Percentiles rank a stretch among this genome's conserved stretches.
phyloP scores from a whole-genome alignment of 1,140 invertebrate species.

The Pogonus chalceus region DNA sequence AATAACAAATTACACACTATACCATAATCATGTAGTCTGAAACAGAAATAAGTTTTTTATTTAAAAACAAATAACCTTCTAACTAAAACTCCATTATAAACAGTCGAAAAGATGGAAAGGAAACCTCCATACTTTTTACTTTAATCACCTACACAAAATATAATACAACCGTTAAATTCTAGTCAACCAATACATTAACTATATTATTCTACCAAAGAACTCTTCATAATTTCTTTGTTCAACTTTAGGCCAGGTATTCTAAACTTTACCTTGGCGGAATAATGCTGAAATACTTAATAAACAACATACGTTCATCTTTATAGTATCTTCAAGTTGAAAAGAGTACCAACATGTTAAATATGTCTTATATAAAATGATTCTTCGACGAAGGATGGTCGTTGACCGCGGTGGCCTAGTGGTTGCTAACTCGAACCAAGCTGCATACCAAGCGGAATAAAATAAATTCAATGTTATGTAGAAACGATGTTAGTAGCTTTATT shows the following conservation, averaged over 20 bases:
- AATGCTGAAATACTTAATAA: constrained; percentile 1
- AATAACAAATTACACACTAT: constrained; percentile 2
- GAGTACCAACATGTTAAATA: not conserved
- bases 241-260: constrained; percentile 11
- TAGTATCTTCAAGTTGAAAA: not conserved
- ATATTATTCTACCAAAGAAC: not conserved
- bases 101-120: not conserved
- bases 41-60: no score
- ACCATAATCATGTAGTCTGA: not conserved
- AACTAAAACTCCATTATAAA: constrained; percentile 1
- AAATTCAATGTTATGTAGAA: no score
- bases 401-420: constrained; percentile 20
- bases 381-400: constrained; percentile 19
- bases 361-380: not conserved
- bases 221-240: not conserved
- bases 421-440: not conserved
- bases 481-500: no score
- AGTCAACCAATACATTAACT: constrained; percentile 7
- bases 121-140: not conserved
- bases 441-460: not conserved
- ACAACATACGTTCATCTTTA: not conserved
- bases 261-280: constrained; percentile 13
- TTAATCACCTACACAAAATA: constrained; percentile 14
- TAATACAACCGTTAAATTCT: constrained; percentile 15
- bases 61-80: not conserved